These are phyloP conservation scores for Drosophila tani DNA, from an alignment of 1,140 invertebrate species.

Conservation along the genomic window DNA sequence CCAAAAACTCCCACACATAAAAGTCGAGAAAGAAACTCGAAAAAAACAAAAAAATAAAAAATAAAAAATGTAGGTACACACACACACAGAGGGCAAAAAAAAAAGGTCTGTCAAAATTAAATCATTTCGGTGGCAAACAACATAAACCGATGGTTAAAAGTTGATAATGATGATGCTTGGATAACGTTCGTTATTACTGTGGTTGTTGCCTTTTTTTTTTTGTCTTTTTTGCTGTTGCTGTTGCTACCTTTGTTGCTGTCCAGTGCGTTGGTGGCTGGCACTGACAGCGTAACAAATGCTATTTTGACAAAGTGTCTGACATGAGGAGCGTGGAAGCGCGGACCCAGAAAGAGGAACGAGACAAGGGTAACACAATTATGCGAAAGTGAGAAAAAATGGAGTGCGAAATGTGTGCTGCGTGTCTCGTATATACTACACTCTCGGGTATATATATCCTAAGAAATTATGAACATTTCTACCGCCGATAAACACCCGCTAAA, in stretches of 20 bases:
- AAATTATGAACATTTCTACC: constrained; percentile 64
- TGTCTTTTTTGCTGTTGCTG: constrained; percentile 25
- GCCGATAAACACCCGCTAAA: constrained; percentile 63
- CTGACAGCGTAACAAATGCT: constrained; percentile 83
- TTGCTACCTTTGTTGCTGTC: constrained; percentile 60
- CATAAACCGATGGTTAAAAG: constrained; percentile 83
- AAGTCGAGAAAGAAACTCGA: constrained; percentile 79
- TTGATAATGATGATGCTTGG: constrained; percentile 83
- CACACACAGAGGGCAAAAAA: constrained; percentile 39
- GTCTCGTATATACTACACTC: constrained; percentile 41
- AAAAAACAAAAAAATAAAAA: constrained; percentile 11
- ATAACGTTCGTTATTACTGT: constrained; percentile 81
- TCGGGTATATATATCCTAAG: constrained; percentile 3
- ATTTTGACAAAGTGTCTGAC: constrained; percentile 83
- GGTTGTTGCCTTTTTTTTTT: constrained; percentile 47
- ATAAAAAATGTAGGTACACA: constrained; percentile 23
- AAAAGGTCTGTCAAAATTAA: constrained; percentile 83
- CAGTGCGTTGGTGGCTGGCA: constrained; percentile 80
- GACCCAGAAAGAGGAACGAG: constrained; percentile 38
- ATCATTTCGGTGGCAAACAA: constrained; percentile 83
- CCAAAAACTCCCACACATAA: constrained; percentile 84
- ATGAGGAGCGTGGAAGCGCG: constrained; percentile 80
- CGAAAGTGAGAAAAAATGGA: constrained; percentile 74
- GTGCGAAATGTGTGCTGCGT: constrained; percentile 70
- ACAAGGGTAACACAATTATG: constrained; percentile 56